Evolutionary conservation across 2,797 vertebrate genomes (phyloP).

Genomic region (Mergus octosetaceus): DNA sequence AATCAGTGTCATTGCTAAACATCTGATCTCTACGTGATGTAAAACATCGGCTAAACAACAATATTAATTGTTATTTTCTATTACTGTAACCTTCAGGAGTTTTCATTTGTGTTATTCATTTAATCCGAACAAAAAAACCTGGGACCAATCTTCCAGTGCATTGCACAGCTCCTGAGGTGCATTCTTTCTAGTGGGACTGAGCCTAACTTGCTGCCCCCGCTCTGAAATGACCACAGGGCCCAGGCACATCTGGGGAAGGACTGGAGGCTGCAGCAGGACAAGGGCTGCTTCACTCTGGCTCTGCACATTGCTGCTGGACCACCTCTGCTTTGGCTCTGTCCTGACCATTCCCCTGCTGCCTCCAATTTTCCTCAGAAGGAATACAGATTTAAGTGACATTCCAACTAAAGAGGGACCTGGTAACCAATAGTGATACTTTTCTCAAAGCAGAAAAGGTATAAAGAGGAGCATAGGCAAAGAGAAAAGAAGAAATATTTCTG

Average conservation of each 20-base stretch:
- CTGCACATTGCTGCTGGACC: background rate
- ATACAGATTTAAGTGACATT: background rate
- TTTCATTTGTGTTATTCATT: background rate
- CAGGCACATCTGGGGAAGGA: background rate
- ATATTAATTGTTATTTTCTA: background rate
- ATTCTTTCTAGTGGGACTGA: background rate
- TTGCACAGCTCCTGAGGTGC: background rate
- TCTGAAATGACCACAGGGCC: background rate
- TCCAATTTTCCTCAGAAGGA: background rate
- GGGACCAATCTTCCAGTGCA: background rate
- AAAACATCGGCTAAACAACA: slow-evolving; percentile 16
- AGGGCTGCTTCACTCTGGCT: fast-evolving
- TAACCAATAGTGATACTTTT: background rate
- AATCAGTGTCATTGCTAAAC: slow-evolving; percentile 38
- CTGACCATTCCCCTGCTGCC: background rate
- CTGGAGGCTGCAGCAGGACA: background rate
- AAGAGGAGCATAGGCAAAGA: background rate
- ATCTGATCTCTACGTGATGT: background rate
- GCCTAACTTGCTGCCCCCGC: background rate
- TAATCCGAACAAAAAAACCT: background rate
- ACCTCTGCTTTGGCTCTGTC: background rate
- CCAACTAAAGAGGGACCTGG: background rate
- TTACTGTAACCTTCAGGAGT: background rate
- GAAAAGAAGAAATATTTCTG: background rate
- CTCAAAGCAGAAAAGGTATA: background rate